These are phyloP conservation scores for Atractosteus spatula DNA, from an alignment of 2,113 vertebrate species.

Conservation along the genomic window DNA sequence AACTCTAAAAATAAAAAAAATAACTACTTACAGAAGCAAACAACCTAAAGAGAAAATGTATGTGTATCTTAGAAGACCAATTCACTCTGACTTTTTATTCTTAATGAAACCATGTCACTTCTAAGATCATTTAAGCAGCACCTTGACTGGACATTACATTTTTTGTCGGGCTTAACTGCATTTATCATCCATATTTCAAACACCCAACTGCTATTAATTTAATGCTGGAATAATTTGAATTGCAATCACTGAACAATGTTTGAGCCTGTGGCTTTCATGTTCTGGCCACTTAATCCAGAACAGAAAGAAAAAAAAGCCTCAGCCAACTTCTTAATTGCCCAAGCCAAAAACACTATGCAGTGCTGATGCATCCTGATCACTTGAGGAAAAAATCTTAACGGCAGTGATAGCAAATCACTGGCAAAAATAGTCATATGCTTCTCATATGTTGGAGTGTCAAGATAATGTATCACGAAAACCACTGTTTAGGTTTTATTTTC, in stretches of 20 bases:
- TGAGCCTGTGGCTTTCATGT: not conserved
- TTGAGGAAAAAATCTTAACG: not conserved
- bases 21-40: too few species aligned
- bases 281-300: not conserved
- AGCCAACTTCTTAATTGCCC: not conserved
- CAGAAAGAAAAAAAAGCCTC: not conserved
- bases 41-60: too few species aligned
- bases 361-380: not conserved
- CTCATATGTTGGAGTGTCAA: too few species aligned
- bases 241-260: not conserved
- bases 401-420: too few species aligned
- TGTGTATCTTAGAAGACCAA: too few species aligned
- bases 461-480: too few species aligned
- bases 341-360: not conserved
- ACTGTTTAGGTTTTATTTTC: too few species aligned
- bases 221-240: not conserved
- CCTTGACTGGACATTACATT: not conserved
- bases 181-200: not conserved
- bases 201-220: not conserved
- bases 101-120: too few species aligned
- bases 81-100: too few species aligned
- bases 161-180: not conserved
- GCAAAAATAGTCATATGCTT: too few species aligned
- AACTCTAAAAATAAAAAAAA: not conserved
- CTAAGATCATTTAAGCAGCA: not conserved